Percentiles rank a stretch among this genome's conserved stretches.
These are phyloP conservation scores for Ramphastos sulfuratus DNA, from an alignment of 2,113 vertebrate species.

Conservation along the genomic window DNA sequence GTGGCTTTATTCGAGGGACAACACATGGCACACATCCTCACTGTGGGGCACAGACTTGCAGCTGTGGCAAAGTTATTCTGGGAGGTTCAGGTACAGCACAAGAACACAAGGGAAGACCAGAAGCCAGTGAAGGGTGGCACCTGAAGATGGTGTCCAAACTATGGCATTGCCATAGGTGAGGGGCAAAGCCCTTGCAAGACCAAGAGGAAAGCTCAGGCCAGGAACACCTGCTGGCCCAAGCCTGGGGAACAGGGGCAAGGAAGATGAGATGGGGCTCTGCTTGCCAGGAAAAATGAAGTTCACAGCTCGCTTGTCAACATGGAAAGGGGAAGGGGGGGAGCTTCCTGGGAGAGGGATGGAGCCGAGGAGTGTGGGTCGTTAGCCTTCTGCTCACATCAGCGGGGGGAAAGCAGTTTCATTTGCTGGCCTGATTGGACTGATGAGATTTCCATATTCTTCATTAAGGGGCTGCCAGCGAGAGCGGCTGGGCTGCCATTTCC, in stretches of 20 bases:
- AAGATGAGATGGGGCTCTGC: background rate
- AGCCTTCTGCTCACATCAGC: conserved; percentile 74
- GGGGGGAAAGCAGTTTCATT: conserved; percentile 72
- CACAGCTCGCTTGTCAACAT: conserved; percentile 44
- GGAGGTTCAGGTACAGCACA: background rate
- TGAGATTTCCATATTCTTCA: conserved; percentile 79
- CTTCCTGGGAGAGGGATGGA: conserved; percentile 42
- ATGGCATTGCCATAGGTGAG: too few species aligned
- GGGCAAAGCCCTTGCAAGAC: background rate
- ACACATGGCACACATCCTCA: rapidly evolving
- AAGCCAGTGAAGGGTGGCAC: background rate
- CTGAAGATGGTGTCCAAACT: background rate
- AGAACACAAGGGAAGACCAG: background rate
- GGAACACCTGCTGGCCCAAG: background rate
- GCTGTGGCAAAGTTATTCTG: background rate
- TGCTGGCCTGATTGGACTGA: conserved; percentile 76
- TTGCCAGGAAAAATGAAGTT: conserved; percentile 55
- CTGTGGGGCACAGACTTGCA: background rate
- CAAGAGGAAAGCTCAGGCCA: background rate
- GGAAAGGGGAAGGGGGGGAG: conserved; percentile 30
- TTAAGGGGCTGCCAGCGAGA: conserved; percentile 75
- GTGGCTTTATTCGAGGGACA: background rate
- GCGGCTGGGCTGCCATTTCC: conserved; percentile 73
- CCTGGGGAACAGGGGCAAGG: background rate
- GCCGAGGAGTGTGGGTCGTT: conserved; percentile 10